Base-by-base conservation (phyloP, 2,888 invertebrate genomes). In the Loripinus fragilis region DNA sequence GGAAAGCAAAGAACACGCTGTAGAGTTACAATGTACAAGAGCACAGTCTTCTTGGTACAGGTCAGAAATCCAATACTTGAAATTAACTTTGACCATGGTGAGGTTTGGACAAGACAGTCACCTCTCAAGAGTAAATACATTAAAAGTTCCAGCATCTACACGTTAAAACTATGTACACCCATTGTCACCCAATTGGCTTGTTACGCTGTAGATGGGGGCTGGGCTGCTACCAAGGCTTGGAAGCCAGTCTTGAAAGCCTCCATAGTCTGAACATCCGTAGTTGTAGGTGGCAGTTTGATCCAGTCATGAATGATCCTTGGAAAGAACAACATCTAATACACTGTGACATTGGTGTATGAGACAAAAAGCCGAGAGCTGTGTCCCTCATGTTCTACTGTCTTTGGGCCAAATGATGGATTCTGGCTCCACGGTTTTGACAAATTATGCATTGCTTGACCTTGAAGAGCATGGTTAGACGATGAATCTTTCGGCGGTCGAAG, bases 251-350 rank as follows among this genome's bases (percentile, higher is more conserved):
- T 64, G 64, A 64, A 25, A 15, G 12, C 35, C 35, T 25, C 64
- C 5, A 64, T 64, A 5, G 17, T n/a, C 12, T 20, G 38, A 2
- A 42, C 60, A 55, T 68, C 68, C 1, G 42, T 68, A 28, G 42
- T 67, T 17, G 0, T 68, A 17, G 67, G 5, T 45, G 67, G 55
- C 25, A 70, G 70, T 23, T 48, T 45, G 66, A 65, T 75, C 65
- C 75, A 70, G 30, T 71, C 65, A 71, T n/a, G 38, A 20, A 67
- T 28, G 71, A n/a, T n/a, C n/a, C n/a, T n/a, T n/a, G n/a, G n/a
- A n/a, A n/a, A n/a, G n/a, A n/a, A n/a, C n/a, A n/a, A 71, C 30
- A 28, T 17, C 38, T 65, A 71, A 35, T 52, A 42, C 41, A 50
- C 8, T 0, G 74, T 68, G 33, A 42, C 41, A 20, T 68, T 74